Conservation (phyloP, 2,113 vertebrate species). For the Phycodurus eques region DNA sequence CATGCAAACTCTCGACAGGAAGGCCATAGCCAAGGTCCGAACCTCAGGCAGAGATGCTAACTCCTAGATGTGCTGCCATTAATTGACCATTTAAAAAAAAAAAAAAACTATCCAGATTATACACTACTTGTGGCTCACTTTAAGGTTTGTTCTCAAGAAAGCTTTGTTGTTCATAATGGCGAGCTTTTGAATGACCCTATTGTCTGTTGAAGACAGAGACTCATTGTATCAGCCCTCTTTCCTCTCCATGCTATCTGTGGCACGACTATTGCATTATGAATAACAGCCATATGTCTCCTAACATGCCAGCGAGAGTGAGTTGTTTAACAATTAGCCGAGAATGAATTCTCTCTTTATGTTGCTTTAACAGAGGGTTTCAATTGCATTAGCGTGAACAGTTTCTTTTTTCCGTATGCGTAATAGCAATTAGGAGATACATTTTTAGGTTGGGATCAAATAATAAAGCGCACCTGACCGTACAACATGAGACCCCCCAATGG, state of each 20-base stretch:
- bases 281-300: constrained; percentile 56
- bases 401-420: neutral
- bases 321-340: constrained; percentile 10
- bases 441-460: neutral
- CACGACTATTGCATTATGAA: constrained; percentile 59
- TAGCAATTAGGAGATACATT: neutral
- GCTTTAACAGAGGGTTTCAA: neutral
- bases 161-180: neutral
- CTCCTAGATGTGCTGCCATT: neutral
- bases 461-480: neutral
- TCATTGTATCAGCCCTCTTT: constrained; percentile 5
- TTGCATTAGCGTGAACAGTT: neutral
- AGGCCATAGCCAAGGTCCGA: no score
- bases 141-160: constrained; percentile 7
- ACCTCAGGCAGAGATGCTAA: neutral
- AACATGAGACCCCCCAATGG: neutral
- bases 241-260: constrained; percentile 15
- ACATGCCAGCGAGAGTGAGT: constrained; percentile 43
- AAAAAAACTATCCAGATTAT: no score
- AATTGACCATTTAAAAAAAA: no score
- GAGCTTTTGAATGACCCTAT: constrained; percentile 4
- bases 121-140: neutral
- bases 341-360: neutral
- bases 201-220: constrained; percentile 9
- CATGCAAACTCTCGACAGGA: no score